Conservation (phyloP, 53 echinoderm and acorn worm species). For the Glandiceps talaboti region DNA sequence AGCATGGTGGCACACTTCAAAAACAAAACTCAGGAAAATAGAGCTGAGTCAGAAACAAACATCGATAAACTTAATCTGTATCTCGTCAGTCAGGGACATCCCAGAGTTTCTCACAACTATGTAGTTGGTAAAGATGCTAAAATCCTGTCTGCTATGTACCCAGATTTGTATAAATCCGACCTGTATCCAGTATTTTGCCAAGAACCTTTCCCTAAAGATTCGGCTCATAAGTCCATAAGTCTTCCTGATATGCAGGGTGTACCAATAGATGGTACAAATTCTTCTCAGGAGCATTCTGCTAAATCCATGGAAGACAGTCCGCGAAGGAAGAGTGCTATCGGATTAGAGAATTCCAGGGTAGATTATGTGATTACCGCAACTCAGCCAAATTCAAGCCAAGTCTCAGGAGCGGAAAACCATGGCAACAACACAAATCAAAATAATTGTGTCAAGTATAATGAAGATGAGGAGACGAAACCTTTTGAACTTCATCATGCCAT, state of each 20-base stretch:
- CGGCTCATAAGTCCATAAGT: neutral
- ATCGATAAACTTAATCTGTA: neutral
- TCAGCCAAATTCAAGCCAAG: neutral
- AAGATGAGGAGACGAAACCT: neutral
- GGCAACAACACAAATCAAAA: neutral
- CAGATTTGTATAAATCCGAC: slow-evolving; percentile 5
- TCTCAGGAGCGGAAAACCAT: neutral
- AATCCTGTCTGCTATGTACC: neutral
- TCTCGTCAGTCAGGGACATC: neutral
- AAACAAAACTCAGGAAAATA: neutral
- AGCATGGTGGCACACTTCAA: slow-evolving; percentile 6
- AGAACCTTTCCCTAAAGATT: neutral
- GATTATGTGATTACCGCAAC: neutral
- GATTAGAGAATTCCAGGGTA: neutral
- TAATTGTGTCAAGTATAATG: too few species aligned
- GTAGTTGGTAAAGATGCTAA: slow-evolving; percentile 10
- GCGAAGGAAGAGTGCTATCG: neutral
- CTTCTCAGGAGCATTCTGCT: neutral
- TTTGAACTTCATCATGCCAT: slow-evolving; percentile 7
- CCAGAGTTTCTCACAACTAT: neutral
- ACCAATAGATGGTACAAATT: neutral
- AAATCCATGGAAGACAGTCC: neutral
- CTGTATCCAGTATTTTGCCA: slow-evolving; percentile 2
- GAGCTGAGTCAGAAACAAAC: neutral
- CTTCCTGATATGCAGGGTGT: neutral